Percentiles rank a stretch among this genome's conserved stretches.
Conservation (phyloP, 1,140 invertebrate genomes). For the Heliconius eleuchia region DNA sequence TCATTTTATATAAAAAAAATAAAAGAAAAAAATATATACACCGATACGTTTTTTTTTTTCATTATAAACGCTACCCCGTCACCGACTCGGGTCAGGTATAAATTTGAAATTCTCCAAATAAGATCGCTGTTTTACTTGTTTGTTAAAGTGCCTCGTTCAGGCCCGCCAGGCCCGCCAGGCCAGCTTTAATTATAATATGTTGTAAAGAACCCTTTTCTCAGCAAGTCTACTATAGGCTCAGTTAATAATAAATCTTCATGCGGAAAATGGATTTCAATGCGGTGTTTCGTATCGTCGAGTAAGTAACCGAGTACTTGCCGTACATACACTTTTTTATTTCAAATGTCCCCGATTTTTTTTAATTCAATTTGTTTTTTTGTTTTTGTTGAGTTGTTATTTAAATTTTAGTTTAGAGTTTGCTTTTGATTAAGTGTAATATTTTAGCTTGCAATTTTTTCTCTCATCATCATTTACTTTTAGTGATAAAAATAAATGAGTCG, state of each 20-base stretch:
- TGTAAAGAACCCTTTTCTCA: constrained; percentile 31
- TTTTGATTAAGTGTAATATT: no score
- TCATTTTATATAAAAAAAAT: neutral
- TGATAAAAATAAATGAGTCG: no score
- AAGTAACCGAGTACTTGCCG: neutral
- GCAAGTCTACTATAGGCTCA: neutral
- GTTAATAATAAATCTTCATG: constrained; percentile 34
- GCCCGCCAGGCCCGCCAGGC: neutral
- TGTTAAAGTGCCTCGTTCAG: constrained; percentile 20
- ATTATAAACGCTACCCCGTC: neutral
- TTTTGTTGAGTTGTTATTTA: neutral
- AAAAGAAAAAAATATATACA: neutral
- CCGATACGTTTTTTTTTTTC: neutral
- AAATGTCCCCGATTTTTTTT: neutral
- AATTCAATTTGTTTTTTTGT: neutral
- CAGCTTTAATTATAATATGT: constrained; percentile 27
- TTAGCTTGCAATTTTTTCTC: no score
- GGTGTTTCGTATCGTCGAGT: constrained; percentile 21
- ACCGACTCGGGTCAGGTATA: constrained; percentile 8
- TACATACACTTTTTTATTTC: neutral
- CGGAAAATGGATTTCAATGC: constrained; percentile 30
- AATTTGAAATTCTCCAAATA: constrained; percentile 27
- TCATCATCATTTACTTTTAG: no score
- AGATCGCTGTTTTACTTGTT: constrained; percentile 23
- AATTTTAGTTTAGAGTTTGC: neutral